Conservation (phyloP, 2,113 vertebrate genomes). For the Eurypyga helias region DNA sequence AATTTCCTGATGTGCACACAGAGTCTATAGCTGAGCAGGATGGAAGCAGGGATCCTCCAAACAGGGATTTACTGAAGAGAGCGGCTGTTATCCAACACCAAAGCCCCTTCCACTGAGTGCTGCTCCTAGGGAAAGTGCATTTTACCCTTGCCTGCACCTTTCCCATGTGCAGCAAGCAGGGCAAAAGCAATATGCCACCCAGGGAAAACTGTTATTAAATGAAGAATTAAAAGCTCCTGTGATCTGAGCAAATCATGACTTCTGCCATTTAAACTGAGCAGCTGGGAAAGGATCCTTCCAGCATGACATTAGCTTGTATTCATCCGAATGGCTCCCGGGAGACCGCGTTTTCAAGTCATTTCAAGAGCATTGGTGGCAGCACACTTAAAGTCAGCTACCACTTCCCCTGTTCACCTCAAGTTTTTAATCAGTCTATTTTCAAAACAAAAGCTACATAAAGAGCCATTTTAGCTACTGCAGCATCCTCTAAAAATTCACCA, state of each 20-base stretch:
- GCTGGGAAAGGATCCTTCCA: slow-evolving; percentile 43
- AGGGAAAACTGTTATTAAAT: slow-evolving; percentile 14
- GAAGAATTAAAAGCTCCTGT: slow-evolving; percentile 54
- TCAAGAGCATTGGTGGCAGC: slow-evolving; percentile 31
- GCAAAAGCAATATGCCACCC: background rate
- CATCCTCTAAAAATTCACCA: background rate
- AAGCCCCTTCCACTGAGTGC: background rate
- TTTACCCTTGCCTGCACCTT: background rate
- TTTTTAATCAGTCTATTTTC: slow-evolving; percentile 47
- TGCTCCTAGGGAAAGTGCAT: background rate
- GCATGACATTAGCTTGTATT: slow-evolving; percentile 4
- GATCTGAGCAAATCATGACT: slow-evolving; percentile 11
- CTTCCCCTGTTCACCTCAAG: background rate
- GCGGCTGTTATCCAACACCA: background rate
- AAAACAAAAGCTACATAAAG: slow-evolving; percentile 46
- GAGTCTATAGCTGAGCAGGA: background rate
- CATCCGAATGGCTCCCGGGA: slow-evolving; percentile 16
- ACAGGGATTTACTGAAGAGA: background rate
- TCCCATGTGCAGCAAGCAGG: background rate
- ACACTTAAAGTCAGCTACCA: slow-evolving; percentile 37
- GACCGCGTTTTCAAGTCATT: slow-evolving; percentile 43
- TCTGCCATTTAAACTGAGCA: slow-evolving; percentile 37
- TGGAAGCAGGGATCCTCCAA: background rate
- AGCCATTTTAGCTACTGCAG: background rate
- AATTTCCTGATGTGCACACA: background rate